A percentile compares a stretch with the other conserved stretches of the same genome.
phyloP scores from a whole-genome alignment of 2,797 vertebrate genomes.

The Poecilia gillii region DNA sequence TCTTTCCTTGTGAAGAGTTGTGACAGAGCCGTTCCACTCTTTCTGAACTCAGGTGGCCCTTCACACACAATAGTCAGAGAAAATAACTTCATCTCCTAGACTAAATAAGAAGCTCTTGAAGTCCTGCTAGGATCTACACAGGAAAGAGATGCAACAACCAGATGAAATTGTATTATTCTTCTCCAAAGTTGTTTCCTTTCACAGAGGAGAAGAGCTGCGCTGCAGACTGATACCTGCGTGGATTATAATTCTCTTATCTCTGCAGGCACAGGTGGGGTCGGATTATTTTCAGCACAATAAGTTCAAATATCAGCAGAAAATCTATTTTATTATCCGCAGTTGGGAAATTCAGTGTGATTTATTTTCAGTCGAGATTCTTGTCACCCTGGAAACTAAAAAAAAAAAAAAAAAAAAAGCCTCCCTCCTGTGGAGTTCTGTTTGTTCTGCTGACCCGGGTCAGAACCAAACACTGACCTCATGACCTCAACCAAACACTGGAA shows the following conservation, averaged over 20 bases:
- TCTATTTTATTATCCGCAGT: conserved; percentile 56
- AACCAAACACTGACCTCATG: conserved; percentile 2
- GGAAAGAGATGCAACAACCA: conserved; percentile 50
- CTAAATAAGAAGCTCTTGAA: conserved; percentile 53
- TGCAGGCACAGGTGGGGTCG: conserved; percentile 56
- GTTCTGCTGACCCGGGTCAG: conserved; percentile 30
- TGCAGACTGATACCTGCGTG: conserved; percentile 39
- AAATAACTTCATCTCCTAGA: conserved; percentile 49
- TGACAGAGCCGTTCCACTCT: conserved; percentile 25
- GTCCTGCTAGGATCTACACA: conserved; percentile 40
- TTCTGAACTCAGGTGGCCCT: conserved; percentile 49
- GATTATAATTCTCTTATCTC: conserved; percentile 63
- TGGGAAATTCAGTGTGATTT: conserved; percentile 56
- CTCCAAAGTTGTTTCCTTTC: conserved; percentile 47
- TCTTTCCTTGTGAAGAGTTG: conserved; percentile 49
- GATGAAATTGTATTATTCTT: conserved; percentile 46
- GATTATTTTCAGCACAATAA: conserved; percentile 51
- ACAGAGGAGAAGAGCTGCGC: conserved; percentile 30
- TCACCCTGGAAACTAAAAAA: conserved; percentile 16
- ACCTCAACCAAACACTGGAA: conserved; percentile 7
- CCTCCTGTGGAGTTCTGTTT: conserved; percentile 1
- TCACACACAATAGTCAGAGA: conserved; percentile 34
- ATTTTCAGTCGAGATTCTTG: conserved; percentile 34
- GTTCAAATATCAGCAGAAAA: conserved; percentile 61
- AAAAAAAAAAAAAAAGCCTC: conserved; percentile 6